Conservation (phyloP, 2,113 vertebrate species). For the Leiothrix lutea region DNA sequence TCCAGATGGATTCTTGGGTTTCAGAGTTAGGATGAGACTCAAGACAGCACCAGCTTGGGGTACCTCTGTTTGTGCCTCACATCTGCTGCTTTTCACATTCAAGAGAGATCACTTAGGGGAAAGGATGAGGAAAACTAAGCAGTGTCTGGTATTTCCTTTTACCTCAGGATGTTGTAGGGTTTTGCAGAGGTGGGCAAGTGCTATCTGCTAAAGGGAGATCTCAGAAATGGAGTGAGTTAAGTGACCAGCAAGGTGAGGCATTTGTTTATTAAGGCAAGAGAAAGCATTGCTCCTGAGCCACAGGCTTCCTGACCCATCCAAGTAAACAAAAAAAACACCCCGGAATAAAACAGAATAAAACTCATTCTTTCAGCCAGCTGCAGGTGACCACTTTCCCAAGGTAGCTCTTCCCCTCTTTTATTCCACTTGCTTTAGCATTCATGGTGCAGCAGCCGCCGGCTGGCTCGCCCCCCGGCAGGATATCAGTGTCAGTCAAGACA, state of each 20-base stretch:
- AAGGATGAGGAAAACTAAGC: neutral
- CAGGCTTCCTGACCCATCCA: neutral
- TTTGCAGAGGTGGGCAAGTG: neutral
- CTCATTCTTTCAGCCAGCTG: neutral
- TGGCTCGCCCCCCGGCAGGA: constrained; percentile 20
- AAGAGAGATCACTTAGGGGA: neutral
- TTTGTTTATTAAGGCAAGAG: neutral
- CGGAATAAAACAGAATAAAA: neutral
- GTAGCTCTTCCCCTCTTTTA: neutral
- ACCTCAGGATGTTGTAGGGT: neutral
- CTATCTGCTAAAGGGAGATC: neutral
- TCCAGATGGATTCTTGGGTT: neutral
- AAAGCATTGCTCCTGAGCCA: neutral
- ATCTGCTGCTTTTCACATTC: neutral
- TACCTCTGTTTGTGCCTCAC: neutral
- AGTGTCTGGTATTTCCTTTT: neutral
- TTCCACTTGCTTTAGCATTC: constrained; percentile 11
- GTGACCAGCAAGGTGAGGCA: neutral
- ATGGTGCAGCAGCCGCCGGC: neutral
- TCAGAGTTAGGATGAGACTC: neutral
- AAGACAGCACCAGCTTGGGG: rapidly evolving
- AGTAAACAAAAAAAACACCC: neutral
- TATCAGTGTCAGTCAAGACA: constrained; percentile 62
- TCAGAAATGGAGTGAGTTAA: rapidly evolving
- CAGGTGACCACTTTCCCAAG: constrained; percentile 5